Base-by-base conservation (phyloP, 2,888 invertebrate species). In the Globia sparganii region DNA sequence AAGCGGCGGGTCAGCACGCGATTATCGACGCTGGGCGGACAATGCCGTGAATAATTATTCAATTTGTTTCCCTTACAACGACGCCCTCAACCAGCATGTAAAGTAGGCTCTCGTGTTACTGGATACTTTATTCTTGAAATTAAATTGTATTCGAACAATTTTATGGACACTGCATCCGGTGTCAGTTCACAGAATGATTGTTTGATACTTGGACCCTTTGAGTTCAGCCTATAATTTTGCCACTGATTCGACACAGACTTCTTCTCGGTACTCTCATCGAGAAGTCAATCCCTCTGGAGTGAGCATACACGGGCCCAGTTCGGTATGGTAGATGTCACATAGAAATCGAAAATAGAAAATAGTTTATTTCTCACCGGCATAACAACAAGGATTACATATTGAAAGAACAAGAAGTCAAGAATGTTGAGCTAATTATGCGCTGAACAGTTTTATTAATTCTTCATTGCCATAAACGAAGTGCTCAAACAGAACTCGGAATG, bases 11-110 rank as follows among this genome's bases (percentile, higher is more conserved):
- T 93, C 93, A 93, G 87, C 89, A 86, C 87, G 82, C 89, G 92
- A 93, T 94, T 93, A 94, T 93, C 92, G 92, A 91, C 92, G 90
- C 88, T 86, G 86, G 80, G 83, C 86, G 91, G 90, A 93, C 93
- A 94, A 94, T 93, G 89, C 90, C 86, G 84, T 87, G 91, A 91
- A 93, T 95, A 95, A 95, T 95, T 94, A 94, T 94, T 94, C 94
- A 95, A 95, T 94, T 95, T 94, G 94, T 95, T 91, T 92, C 94
- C 91, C 91, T 91, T 80, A 77, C 79, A 88, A 72, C 65, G 82
- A 72, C 72, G 77, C 74, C 73, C 76, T 80, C 76, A 70, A 56
- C 76, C 64, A 49, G 80, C 80, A 88, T 87, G 79, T 85, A 72
- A 87, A 88, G 83, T 85, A 86, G 77, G 75, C 73, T 72, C 77